Evolutionary conservation across 2,113 vertebrate genomes (phyloP), one percentile per base, ranked within the genome.

Genomic region (Calypte anna): DNA sequence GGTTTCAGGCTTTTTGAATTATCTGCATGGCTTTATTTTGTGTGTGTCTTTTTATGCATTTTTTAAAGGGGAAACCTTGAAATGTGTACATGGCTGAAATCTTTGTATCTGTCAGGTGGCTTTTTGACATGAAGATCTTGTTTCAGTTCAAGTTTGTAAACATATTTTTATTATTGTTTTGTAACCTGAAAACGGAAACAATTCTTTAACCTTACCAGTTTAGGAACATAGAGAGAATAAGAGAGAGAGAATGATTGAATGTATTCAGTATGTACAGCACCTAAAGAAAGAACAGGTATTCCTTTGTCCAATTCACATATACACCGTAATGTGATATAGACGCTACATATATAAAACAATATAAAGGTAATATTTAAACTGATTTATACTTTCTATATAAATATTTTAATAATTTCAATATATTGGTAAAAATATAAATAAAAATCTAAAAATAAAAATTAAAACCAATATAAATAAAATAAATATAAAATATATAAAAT

Each of bases 41-140:
- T 40, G 75, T 40, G 90, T 67, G 75, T 55, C 22, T 81, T 82
- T 78, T 57, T 31, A 77, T 33, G 77, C 4, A 36, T 44, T 83
- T 93, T 90, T 12, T 92, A 46, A 94, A 85, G 57, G 9, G 1
- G 1, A 76, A 14, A 13, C 67, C 92, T 89, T 90, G 68, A 93
- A 80, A 91, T 19, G 12, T 38, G 43, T 74, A 57, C n/a, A 50
- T 68, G 61, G 33, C 48, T 90, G 43, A 97, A 93, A 91, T 90
- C 14, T 90, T 69, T 83, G 43, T 73, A 74, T 44, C 27, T 91
- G 51, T 63, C 59, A 44, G 15, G 46, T 40, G 40, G 31, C 8
- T 82, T 77, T 77, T 62, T 78, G 93, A 72, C 54, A 4, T 50
- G 24, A 86, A 86, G 73, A 67, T 16, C 0, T 0, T 23, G 6